Percentiles rank a stretch among this genome's conserved stretches.
Evolutionary conservation across 2,113 vertebrate species (phyloP).

Genomic region (Peromyscus polionotus): DNA sequence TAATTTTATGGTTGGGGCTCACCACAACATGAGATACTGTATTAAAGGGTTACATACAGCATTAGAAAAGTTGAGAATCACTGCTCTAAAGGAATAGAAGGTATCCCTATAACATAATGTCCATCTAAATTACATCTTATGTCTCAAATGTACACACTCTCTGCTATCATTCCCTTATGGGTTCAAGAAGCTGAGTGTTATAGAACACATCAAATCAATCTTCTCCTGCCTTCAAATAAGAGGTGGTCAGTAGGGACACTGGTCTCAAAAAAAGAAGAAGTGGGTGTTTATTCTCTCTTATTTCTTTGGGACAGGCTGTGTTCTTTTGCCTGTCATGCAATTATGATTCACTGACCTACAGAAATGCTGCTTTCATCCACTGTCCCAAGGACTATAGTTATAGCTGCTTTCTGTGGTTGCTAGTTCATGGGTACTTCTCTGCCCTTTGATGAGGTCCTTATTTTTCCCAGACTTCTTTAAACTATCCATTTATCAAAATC

Average conservation of each 20-base stretch:
- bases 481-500: neutral
- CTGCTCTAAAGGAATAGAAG: neutral
- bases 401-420: neutral
- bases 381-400: neutral
- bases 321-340: neutral
- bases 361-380: neutral
- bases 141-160: neutral
- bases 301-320: neutral
- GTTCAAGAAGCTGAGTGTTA: slow-evolving; percentile 7
- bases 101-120: neutral
- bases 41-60: neutral
- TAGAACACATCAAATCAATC: neutral
- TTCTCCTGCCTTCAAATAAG: slow-evolving; percentile 16
- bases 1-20: neutral
- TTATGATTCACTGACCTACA: neutral
- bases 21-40: neutral
- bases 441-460: neutral
- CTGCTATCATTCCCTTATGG: neutral
- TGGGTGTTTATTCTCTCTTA: neutral
- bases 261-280: neutral
- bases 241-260: neutral
- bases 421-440: neutral
- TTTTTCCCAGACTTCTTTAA: neutral
- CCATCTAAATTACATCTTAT: neutral
- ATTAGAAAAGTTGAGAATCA: neutral